Percentiles rank a stretch among this genome's conserved stretches.
Conservation (phyloP, 2,888 invertebrate genomes). For the Tipula lateralis region DNA sequence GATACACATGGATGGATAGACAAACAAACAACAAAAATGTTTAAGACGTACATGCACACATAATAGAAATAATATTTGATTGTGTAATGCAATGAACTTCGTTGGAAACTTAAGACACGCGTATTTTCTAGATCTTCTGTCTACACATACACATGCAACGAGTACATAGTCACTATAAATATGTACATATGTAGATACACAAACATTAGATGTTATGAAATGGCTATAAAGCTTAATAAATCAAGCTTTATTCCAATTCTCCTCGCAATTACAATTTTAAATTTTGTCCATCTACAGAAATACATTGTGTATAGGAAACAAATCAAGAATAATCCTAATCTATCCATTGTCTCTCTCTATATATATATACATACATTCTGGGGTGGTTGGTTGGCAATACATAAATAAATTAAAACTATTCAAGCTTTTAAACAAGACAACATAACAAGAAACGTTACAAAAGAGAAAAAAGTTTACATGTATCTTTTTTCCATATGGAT, state of each 20-base stretch:
- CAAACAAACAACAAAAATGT: not conserved
- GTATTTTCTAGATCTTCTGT: not conserved
- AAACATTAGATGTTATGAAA: not conserved
- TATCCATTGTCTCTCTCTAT: not conserved
- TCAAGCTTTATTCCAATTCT: not conserved
- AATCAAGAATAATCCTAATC: not conserved
- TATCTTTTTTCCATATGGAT: not conserved
- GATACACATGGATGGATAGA: not conserved
- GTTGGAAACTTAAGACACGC: not conserved
- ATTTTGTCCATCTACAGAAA: not conserved
- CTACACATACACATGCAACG: too few relatives aligned
- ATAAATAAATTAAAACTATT: slow-evolving; percentile 9
- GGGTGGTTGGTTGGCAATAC: not conserved
- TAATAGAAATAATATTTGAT: too few relatives aligned
- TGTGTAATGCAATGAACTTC: not conserved
- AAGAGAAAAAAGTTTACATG: not conserved
- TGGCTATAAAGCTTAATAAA: not conserved
- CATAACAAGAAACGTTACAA: not conserved
- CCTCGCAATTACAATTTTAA: not conserved
- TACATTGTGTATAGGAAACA: not conserved
- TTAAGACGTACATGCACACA: not conserved
- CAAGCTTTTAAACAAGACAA: slow-evolving; percentile 9
- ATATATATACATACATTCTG: not conserved
- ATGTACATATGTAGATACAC: not conserved
- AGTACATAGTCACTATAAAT: too few relatives aligned